phyloP scores from a whole-genome alignment of 2,113 vertebrate species.

The Tachysurus fulvidraco region DNA sequence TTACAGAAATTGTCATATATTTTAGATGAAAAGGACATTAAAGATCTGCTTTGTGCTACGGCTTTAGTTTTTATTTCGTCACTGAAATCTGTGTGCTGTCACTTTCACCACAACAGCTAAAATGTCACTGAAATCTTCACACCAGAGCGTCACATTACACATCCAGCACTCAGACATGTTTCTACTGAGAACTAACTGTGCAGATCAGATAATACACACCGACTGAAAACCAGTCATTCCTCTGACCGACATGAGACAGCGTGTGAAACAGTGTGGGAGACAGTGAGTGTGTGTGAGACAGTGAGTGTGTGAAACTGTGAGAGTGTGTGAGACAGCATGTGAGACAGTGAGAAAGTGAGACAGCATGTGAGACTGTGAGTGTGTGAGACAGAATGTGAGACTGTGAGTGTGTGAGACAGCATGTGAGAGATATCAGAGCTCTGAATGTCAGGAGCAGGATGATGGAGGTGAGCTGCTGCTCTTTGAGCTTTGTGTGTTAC shows the following conservation, averaged over 20 bases:
- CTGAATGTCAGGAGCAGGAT: background rate
- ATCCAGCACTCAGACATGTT: background rate
- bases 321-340: no score
- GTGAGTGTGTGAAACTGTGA: no score
- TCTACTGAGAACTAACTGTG: background rate
- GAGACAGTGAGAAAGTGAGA: no score
- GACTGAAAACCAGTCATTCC: no score
- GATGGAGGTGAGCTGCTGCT: background rate
- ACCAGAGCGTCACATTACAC: background rate
- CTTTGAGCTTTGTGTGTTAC: background rate
- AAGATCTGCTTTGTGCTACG: slow-evolving; percentile 49
- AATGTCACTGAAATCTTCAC: background rate
- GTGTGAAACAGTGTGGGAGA: no score
- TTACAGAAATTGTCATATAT: slow-evolving; percentile 72
- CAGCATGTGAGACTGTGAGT: no score
- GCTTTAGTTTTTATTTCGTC: background rate
- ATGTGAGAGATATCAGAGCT: background rate
- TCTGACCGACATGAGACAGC: no score
- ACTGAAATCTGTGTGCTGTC: background rate
- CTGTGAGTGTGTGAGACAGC: background rate
- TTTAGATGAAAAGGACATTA: slow-evolving; percentile 64
- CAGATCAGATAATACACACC: background rate
- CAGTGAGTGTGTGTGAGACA: no score
- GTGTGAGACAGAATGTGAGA: background rate
- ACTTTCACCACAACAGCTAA: background rate